These are phyloP conservation scores for Rhinolophus sinicus DNA, from an alignment of 2,113 vertebrate genomes.

Conservation along the genomic window DNA sequence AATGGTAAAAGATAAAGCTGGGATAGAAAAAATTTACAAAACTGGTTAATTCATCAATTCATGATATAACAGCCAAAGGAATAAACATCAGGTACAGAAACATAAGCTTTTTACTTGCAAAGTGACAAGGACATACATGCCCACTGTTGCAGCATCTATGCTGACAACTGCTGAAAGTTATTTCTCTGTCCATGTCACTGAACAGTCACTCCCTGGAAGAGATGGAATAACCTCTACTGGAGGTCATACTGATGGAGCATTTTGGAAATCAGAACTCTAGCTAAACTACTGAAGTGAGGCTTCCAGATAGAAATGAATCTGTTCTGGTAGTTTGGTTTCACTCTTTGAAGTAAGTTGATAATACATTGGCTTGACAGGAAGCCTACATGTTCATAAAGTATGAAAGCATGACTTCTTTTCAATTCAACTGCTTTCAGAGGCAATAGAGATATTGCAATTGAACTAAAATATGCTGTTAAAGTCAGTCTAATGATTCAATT, in stretches of 20 bases:
- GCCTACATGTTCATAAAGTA: slow-evolving; percentile 28
- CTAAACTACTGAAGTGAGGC: slow-evolving; percentile 54
- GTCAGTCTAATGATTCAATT: slow-evolving; percentile 47
- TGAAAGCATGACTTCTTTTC: slow-evolving; percentile 53
- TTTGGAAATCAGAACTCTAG: slow-evolving; percentile 1
- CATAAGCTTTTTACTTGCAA: background rate
- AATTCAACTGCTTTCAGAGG: slow-evolving; percentile 42
- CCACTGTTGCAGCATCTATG: background rate
- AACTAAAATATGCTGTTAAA: slow-evolving; percentile 34
- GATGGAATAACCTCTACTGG: background rate
- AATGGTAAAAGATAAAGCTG: background rate
- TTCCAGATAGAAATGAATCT: slow-evolving; percentile 38
- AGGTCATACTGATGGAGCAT: slow-evolving; percentile 33
- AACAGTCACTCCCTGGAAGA: slow-evolving; percentile 26
- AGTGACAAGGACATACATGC: background rate
- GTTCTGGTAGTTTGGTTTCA: slow-evolving; percentile 31
- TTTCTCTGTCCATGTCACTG: slow-evolving; percentile 43
- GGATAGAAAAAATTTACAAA: background rate
- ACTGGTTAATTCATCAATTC: background rate
- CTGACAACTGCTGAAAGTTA: background rate
- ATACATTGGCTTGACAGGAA: slow-evolving; percentile 63
- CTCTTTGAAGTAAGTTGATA: slow-evolving; percentile 65
- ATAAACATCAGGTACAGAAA: background rate
- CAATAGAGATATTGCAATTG: slow-evolving; percentile 17
- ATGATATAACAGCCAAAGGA: background rate